phyloP scores from a whole-genome alignment of 2,888 invertebrate genomes.

The Cepaea hortensis region DNA sequence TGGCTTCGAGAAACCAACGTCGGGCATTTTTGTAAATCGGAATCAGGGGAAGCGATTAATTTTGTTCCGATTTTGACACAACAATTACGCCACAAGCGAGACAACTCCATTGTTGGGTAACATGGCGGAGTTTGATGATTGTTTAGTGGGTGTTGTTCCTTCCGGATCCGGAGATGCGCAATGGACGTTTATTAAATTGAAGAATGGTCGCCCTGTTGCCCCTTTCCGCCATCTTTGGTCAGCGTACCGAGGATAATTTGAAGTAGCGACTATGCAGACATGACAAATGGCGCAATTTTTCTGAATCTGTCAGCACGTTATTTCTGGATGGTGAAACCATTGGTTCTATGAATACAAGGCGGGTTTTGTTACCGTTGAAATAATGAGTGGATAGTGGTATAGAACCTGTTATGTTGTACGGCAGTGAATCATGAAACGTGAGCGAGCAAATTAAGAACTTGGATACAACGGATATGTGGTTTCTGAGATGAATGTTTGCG shows the following conservation, averaged over 20 bases:
- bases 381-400: too few species aligned
- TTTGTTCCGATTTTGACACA: slow-evolving; percentile 26
- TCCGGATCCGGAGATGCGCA: not conserved
- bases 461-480: too few species aligned
- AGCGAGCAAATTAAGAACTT: too few species aligned
- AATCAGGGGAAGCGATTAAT: slow-evolving; percentile 39
- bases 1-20: slow-evolving; percentile 29
- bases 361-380: not conserved
- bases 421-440: too few species aligned
- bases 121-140: slow-evolving; percentile 5
- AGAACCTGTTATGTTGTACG: too few species aligned
- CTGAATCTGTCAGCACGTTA: not conserved
- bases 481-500: too few species aligned
- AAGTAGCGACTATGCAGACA: not conserved
- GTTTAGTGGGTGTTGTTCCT: slow-evolving; percentile 28
- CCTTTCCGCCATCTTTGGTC: slow-evolving; percentile 42
- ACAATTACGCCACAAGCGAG: slow-evolving; percentile 31
- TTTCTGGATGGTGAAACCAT: not conserved
- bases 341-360: not conserved
- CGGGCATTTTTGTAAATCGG: slow-evolving; percentile 1
- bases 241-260: slow-evolving; percentile 42
- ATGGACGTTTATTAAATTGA: slow-evolving; percentile 21
- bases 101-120: slow-evolving; percentile 20
- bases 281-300: slow-evolving; percentile 39
- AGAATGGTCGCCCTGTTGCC: slow-evolving; percentile 11